Conservation (phyloP, 1,140 invertebrate species). For the Elymnias hypermnestra region DNA sequence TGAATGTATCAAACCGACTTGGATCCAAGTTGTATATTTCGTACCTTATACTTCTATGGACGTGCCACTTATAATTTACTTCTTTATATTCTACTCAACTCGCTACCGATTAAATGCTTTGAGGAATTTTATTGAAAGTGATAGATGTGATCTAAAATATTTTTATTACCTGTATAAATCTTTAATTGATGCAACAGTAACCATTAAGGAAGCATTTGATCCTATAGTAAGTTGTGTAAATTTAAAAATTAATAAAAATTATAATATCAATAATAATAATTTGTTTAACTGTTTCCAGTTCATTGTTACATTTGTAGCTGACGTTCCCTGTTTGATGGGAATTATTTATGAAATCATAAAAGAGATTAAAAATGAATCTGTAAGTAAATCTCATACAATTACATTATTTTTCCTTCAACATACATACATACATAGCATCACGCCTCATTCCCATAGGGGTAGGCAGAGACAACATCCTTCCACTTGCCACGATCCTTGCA, state of each 20-base stretch:
- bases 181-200: neutral
- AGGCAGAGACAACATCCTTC: too few species aligned
- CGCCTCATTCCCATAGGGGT: too few species aligned
- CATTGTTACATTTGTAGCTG: neutral
- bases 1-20: neutral
- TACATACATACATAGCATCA: too few species aligned
- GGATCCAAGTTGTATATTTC: neutral
- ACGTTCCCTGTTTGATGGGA: neutral
- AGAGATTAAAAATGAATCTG: neutral
- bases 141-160: neutral
- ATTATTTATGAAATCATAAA: neutral
- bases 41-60: neutral
- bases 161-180: conserved; percentile 1
- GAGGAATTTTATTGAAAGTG: neutral
- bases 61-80: neutral
- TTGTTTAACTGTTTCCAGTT: neutral
- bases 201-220: neutral
- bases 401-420: too few species aligned
- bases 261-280: too few species aligned
- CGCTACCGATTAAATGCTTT: neutral
- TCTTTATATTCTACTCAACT: neutral
- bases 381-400: neutral
- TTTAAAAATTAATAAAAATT: too few species aligned
- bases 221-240: conserved; percentile 1
- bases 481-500: too few species aligned